These are phyloP conservation scores for Indicator maculatus DNA, from an alignment of 2,113 vertebrate genomes.

Conservation along the genomic window DNA sequence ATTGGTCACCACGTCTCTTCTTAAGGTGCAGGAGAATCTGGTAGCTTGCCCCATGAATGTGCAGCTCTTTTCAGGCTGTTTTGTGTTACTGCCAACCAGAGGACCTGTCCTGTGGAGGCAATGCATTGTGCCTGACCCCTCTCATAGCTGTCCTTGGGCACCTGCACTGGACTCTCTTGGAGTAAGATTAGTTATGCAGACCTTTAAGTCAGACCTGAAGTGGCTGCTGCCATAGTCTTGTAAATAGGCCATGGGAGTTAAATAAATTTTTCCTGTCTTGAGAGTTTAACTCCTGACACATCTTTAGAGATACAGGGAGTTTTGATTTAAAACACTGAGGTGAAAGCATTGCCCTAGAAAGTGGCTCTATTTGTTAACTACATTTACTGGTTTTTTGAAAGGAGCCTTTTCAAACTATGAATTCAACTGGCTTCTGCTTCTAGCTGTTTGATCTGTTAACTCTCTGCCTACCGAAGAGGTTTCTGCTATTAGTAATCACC, in stretches of 20 bases:
- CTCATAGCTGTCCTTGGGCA: not conserved
- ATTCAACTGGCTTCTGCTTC: not conserved
- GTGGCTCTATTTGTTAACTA: not conserved
- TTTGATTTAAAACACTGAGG: not conserved
- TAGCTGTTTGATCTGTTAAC: not conserved
- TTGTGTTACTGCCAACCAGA: not conserved
- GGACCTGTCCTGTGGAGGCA: not conserved
- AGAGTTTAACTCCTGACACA: not conserved
- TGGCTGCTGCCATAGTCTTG: not conserved
- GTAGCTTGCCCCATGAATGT: not conserved
- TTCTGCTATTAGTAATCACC: not conserved
- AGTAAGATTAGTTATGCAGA: not conserved
- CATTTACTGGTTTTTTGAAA: not conserved
- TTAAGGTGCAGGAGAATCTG: too few species aligned
- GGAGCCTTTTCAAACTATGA: not conserved
- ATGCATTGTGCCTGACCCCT: not conserved
- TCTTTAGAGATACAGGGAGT: not conserved
- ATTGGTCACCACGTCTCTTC: not conserved
- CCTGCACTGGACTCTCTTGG: not conserved
- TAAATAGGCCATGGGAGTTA: not conserved
- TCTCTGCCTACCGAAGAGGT: not conserved
- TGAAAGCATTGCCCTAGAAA: not conserved
- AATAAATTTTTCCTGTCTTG: not conserved
- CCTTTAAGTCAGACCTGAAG: not conserved
- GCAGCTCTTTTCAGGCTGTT: not conserved